Evolutionary conservation across 2,888 invertebrate species (phyloP).

Genomic region (Dinocampus coccinellae): DNA sequence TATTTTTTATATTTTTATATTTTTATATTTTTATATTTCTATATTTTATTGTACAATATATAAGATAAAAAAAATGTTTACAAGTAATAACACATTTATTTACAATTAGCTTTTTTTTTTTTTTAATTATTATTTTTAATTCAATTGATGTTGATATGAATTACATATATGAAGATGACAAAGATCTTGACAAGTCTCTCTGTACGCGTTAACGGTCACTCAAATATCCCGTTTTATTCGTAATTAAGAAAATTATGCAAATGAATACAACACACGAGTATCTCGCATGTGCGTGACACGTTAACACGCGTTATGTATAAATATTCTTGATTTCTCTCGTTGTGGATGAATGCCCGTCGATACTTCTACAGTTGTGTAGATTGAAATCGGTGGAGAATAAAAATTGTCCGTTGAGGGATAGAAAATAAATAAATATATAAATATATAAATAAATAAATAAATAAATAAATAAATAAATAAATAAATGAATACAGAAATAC

Average conservation of each 20-base stretch:
- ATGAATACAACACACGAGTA: constrained; percentile 38
- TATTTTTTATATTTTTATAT: too few relatives aligned
- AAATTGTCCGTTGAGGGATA: neutral
- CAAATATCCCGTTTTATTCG: constrained; percentile 42
- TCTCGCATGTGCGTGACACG: constrained; percentile 12
- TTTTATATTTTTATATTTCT: too few relatives aligned
- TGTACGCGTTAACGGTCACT: constrained; percentile 42
- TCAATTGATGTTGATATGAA: neutral
- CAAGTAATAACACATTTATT: too few relatives aligned
- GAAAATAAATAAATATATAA: neutral
- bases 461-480: neutral
- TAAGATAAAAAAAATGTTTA: too few relatives aligned
- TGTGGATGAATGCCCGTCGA: constrained; percentile 27
- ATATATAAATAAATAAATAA: neutral
- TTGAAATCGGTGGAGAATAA: constrained; percentile 31
- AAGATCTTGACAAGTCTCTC: neutral
- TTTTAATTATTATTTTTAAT: neutral
- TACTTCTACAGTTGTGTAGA: constrained; percentile 7
- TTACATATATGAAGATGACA: neutral
- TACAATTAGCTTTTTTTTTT: too few relatives aligned
- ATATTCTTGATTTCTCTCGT: constrained; percentile 36
- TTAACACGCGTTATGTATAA: constrained; percentile 29
- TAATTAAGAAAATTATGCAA: constrained; percentile 48
- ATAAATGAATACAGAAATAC: too few relatives aligned
- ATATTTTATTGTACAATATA: too few relatives aligned